Evolutionary conservation across 2,113 vertebrate species (phyloP), one percentile per base, ranked within the genome.

Genomic region (Hippocampus guttulatus): DNA sequence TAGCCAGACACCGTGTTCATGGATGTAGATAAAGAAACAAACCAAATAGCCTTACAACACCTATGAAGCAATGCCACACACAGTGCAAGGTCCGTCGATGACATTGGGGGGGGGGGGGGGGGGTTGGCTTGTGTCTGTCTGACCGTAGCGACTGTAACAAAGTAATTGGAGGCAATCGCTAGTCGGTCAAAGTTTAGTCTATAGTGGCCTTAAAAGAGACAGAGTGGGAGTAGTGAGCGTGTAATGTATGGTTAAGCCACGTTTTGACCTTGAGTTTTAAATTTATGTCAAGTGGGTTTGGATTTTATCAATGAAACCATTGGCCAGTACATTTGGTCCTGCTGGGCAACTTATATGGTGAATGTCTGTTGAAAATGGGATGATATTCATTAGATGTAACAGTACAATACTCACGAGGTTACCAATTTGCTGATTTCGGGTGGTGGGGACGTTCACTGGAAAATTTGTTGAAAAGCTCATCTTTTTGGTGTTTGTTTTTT

Each of bases 131-230:
- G 25, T 60, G 7, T 45, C 64, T 71, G 76, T 74, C 65, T 64
- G 71, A 74, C 73, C 76, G 40, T 58, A 85, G 70, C 67, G 75
- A 83, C 84, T 88, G 75, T 70, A 85, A 78, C 74, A 79, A 75
- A 81, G 79, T 89, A 89, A 91, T 91, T 88, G 88, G 78, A 91
- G 85, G 54, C 80, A 79, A 79, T 83, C 86, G 86, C 81, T 83
- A 75, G 81, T 33, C 65, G 86, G 79, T 88, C 82, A 89, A 80
- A 88, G 89, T 91, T 91, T 91, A 91, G 89, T 91, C 89, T 91
- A n/a, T 85, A 82, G 73, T 69, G 70, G 84, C 76, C 83, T 75
- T 80, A 73, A 52, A 77, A 85, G 83, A 90, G 84, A 89, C 88
- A 85, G 85, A 85, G 89, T 91, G 89, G 87, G 87, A 84, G 87